Conservation (phyloP, 1,140 invertebrate genomes). For the Steinernema feltiae region DNA sequence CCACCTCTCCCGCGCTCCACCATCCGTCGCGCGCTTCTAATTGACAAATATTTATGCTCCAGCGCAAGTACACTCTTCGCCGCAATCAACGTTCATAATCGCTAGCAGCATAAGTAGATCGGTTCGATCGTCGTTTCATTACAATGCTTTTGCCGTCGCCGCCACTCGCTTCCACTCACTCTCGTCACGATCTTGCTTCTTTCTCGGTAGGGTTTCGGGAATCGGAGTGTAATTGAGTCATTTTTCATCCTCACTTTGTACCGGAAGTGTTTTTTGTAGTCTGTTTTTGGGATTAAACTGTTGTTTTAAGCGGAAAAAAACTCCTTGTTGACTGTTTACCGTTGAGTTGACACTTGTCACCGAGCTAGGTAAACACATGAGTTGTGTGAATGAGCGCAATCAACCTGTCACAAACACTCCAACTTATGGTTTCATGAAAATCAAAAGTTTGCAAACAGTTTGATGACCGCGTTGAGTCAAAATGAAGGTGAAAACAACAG, state of each 20-base stretch:
- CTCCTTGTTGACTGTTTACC: too few relatives aligned
- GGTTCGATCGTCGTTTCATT: not conserved
- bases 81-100: constrained; percentile 9
- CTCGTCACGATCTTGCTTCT: not conserved
- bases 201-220: not conserved
- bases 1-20: not conserved
- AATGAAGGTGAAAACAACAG: too few relatives aligned
- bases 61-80: not conserved
- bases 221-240: not conserved
- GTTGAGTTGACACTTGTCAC: too few relatives aligned
- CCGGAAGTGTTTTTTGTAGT: not conserved
- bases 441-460: too few relatives aligned
- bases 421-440: too few relatives aligned
- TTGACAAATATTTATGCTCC: constrained; percentile 12
- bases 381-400: too few relatives aligned
- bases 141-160: not conserved
- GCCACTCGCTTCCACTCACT: too few relatives aligned
- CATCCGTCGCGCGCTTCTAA: not conserved
- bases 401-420: too few relatives aligned
- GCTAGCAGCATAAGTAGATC: not conserved
- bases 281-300: too few relatives aligned
- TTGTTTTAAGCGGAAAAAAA: too few relatives aligned
- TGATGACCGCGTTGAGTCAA: too few relatives aligned
- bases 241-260: not conserved
- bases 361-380: too few relatives aligned